Base-by-base conservation (phyloP, 1,140 invertebrate species). In the Scaptomyza montana region DNA sequence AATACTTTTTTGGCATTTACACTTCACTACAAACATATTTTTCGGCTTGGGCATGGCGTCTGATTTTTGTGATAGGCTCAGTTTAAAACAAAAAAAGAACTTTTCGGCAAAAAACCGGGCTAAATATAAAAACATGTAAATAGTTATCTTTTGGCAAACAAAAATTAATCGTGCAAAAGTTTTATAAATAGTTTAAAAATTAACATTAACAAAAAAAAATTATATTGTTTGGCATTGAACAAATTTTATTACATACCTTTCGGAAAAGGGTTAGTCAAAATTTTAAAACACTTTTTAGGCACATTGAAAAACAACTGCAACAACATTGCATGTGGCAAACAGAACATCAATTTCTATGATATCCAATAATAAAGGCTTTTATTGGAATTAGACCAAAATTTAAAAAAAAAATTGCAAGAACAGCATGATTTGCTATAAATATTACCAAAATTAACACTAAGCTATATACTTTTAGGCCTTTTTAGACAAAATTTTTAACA, bases 401-500 rank as follows among this genome's bases (percentile, higher is more conserved):
- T 1, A 33, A 5, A 9, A 36, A 36, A 9, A 8, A 56, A 39
- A 57, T 56, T 70, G 28, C 63, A 33, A 30, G 66, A 75, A 41
- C 13, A 76, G 85, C 85, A 89, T 89, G 85, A 90, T 80, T 90
- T 90, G 87, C 87, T 90, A 90, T 90, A 90, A 76, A 56, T 51
- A 63, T 63, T 36, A 71, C 53, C 49, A 68, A 67, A 67, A 62
- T 76, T 72, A 75, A 70, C 59, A 75, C 69, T 84, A 78, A 85
- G 65, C 74, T 80, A 45, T 89, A 87, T 67, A 79, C 76, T 63
- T 89, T 89, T 89, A 89, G 84, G 84, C 84, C 84, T 89, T 89
- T 74, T 77, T 87, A 87, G 84, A 87, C 85, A 74, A 89, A 89
- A 89, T 89, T 89, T 89, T 89, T 69, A 80, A 65, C 65, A 77